Evolutionary conservation across 2,797 vertebrate species (phyloP).

Genomic region (Bovichtus variegatus): DNA sequence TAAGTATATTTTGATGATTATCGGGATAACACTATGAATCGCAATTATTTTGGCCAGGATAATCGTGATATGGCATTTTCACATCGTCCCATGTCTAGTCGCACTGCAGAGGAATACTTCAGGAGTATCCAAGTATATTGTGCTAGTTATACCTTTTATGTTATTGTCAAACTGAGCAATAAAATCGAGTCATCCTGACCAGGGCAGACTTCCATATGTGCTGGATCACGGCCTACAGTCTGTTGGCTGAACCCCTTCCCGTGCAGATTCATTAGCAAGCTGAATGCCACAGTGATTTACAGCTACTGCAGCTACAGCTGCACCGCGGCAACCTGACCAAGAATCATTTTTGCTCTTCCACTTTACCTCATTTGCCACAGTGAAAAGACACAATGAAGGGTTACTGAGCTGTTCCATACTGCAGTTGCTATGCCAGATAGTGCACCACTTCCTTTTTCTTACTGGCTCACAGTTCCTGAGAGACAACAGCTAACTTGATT

Average conservation of each 20-base stretch:
- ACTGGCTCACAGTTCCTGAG: conserved; percentile 19
- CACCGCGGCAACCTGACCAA: conserved; percentile 51
- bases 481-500: conserved; percentile 47
- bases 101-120: not conserved
- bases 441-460: conserved; percentile 19
- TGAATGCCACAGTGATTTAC: conserved; percentile 74
- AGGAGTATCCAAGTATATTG: not conserved
- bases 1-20: no score
- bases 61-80: no score
- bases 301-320: conserved; percentile 73
- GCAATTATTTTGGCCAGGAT: no score
- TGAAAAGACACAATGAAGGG: conserved; percentile 44
- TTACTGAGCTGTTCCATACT: conserved; percentile 24
- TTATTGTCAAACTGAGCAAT: conserved; percentile 19
- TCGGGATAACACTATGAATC: no score
- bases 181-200: conserved; percentile 40
- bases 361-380: conserved; percentile 66
- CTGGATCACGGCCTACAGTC: conserved; percentile 48
- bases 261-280: conserved; percentile 75
- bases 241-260: conserved; percentile 64
- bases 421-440: conserved; percentile 18
- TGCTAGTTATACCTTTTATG: not conserved
- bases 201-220: conserved; percentile 55
- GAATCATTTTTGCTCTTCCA: conserved; percentile 53
- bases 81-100: no score